These are phyloP conservation scores for Torymus texanus DNA, from an alignment of 2,888 invertebrate genomes.

Conservation along the genomic window DNA sequence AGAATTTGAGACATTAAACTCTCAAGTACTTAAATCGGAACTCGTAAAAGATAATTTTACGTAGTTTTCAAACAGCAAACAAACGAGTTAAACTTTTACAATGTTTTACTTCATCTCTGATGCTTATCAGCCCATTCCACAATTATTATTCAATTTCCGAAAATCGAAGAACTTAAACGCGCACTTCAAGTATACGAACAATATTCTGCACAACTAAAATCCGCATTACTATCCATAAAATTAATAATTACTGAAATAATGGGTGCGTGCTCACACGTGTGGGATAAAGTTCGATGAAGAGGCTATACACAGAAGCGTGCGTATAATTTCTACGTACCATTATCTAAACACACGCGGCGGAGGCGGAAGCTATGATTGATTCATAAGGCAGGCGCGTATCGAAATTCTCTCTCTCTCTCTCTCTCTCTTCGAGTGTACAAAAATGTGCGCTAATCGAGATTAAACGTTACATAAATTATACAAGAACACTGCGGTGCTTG, in stretches of 20 bases:
- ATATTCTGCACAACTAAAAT: background rate
- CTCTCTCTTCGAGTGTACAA: background rate
- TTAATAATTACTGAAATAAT: conserved; percentile 14
- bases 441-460: conserved; percentile 19
- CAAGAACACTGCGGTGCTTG: too few species aligned
- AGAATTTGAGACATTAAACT: too few species aligned
- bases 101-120: too few species aligned
- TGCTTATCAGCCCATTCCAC: too few species aligned
- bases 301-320: background rate
- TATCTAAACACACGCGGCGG: background rate
- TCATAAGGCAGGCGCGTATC: conserved; percentile 11
- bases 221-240: background rate
- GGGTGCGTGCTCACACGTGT: too few species aligned
- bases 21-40: too few species aligned
- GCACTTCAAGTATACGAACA: too few species aligned
- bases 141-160: too few species aligned
- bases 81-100: too few species aligned
- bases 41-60: too few species aligned
- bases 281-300: conserved; percentile 14
- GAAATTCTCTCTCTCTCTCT: conserved; percentile 19
- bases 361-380: conserved; percentile 17
- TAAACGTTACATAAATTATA: background rate
- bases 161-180: too few species aligned
- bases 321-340: background rate
- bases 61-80: too few species aligned